A percentile compares a stretch with the other conserved stretches of the same genome.
phyloP scores from a whole-genome alignment of 2,113 vertebrate genomes.

The Rhynchomys soricoides region DNA sequence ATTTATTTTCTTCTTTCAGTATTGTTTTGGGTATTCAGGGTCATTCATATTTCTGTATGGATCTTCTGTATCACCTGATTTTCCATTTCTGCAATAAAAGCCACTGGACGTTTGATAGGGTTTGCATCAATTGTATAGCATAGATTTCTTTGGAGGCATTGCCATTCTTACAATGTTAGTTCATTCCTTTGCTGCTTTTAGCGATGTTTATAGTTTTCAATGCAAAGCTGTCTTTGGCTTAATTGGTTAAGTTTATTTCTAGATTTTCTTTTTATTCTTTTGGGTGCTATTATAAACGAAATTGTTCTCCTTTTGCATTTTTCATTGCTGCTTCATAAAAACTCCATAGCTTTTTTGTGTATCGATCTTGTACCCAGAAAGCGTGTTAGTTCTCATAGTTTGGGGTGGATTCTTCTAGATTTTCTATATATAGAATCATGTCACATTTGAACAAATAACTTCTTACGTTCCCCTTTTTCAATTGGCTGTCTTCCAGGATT shows the following conservation, averaged over 20 bases:
- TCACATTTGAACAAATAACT: conserved; percentile 14
- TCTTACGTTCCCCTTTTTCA: conserved; percentile 39
- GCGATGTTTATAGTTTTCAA: not conserved
- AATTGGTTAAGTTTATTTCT: conserved; percentile 37
- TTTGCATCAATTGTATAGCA: not conserved
- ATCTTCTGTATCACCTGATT: not conserved
- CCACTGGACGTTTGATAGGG: not conserved
- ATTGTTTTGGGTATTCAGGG: not conserved
- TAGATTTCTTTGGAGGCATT: not conserved
- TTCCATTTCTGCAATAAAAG: not conserved
- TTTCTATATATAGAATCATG: conserved; percentile 31
- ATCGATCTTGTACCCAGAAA: not conserved
- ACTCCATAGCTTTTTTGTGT: not conserved
- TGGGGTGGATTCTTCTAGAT: not conserved
- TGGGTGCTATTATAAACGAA: not conserved
- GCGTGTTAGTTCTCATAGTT: not conserved
- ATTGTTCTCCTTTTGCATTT: conserved; percentile 8
- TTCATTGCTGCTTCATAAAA: not conserved
- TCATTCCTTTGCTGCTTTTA: not conserved
- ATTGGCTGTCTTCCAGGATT: not conserved
- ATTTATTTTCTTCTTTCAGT: not conserved
- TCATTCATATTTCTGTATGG: not conserved
- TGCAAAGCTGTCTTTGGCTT: not conserved
- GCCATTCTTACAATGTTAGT: not conserved
- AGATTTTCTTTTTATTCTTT: not conserved